Evolutionary conservation across 1,140 invertebrate species (phyloP), one percentile per base, ranked within the genome.

Genomic region (Orius laevigatus): DNA sequence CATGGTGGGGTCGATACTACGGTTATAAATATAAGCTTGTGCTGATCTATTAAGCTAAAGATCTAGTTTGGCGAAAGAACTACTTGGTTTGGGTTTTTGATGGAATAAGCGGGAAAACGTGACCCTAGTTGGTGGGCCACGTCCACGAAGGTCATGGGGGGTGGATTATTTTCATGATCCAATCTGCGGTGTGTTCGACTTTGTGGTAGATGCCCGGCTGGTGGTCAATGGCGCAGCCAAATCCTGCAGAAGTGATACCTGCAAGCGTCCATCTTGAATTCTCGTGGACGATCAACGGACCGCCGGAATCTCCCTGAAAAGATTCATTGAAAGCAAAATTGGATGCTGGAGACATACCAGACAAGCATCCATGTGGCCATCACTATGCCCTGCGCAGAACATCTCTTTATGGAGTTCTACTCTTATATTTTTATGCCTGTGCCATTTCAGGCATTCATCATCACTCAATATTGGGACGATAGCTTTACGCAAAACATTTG

Each of bases 151-250:
- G 43, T 45, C 43, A 45, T 45, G 43, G 43, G 12, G 43, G 43
- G 8, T 45, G 43, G 11, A 45, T 45, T n/a, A 45, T 32, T 10
- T n/a, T 45, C 10, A 45, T 19, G 25, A 85, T 82, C 82, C 82
- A 85, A 47, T 71, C 66, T 6, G 75, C 65, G 18, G 81, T 83
- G 51, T 73, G 72, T 51, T 77, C 70, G 2, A 84, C 72, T 60
- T 80, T 79, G 62, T 84, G 81, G 63, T 86, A 86, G 55, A 86
- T 86, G n/a, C 82, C 82, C 0, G 84, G 84, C 60, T 88, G 84
- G 55, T 82, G 79, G 58, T 85, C 79, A 8, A 85, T 79, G 1
- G 83, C 84, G 64, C 84, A 87, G 3, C 83, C 84, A 61, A 87
- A 88, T 6, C 84, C 84, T 0, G 84, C 84, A 42, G 82, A 86